These are phyloP conservation scores for Stenodera caucasica DNA, from an alignment of 2,888 invertebrate genomes.

Conservation along the genomic window DNA sequence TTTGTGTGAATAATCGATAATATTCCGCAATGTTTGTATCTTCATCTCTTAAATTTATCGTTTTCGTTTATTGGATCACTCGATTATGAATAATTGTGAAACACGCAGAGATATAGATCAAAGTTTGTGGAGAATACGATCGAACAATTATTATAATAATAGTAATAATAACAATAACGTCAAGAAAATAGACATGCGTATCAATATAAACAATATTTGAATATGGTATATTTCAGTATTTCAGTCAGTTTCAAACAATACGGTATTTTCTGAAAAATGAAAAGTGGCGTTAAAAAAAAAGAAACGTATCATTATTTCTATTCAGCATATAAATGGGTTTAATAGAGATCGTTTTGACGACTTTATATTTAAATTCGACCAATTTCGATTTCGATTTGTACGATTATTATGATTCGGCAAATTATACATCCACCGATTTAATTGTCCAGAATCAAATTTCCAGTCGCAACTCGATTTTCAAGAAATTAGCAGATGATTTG, in stretches of 20 bases:
- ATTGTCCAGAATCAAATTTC: not conserved
- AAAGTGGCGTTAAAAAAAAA: slow-evolving; percentile 18
- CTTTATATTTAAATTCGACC: slow-evolving; percentile 34
- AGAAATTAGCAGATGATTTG: slow-evolving; percentile 31
- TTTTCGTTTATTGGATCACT: too few species aligned
- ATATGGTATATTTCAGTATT: not conserved
- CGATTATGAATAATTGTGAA: too few species aligned
- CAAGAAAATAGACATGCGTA: not conserved
- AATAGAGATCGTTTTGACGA: slow-evolving; percentile 30
- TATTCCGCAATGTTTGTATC: too few species aligned
- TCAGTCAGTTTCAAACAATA: not conserved
- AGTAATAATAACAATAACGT: too few species aligned
- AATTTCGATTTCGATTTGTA: slow-evolving; percentile 15
- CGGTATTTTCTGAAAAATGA: slow-evolving; percentile 9
- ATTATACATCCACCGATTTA: not conserved
- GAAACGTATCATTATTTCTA: not conserved
- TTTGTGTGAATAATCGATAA: too few species aligned
- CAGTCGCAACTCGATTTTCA: not conserved
- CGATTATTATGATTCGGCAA: slow-evolving; percentile 1
- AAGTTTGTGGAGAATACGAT: too few species aligned
- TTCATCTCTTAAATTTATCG: too few species aligned
- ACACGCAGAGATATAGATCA: too few species aligned
- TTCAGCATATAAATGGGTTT: slow-evolving; percentile 29
- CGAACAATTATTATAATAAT: too few species aligned
- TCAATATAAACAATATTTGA: not conserved